Evolutionary conservation across 2,888 invertebrate species (phyloP).

Genomic region (Nemurella pictetii): DNA sequence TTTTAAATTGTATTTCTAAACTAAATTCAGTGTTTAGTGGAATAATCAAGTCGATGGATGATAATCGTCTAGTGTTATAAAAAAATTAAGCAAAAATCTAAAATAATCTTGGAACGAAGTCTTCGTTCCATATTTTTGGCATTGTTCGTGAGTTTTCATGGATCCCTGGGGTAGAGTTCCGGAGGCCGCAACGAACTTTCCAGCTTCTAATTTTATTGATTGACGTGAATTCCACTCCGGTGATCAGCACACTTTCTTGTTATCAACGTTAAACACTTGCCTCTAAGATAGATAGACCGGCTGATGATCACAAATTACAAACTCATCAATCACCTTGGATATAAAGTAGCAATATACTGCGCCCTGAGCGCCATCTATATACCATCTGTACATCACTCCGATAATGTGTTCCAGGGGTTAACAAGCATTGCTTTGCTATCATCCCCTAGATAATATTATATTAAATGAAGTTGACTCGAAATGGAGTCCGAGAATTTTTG

Average conservation of each 20-base stretch:
- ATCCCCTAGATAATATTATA: neutral
- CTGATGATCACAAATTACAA: slow-evolving; percentile 25
- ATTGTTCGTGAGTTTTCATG: too few relatives aligned
- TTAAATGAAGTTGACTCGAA: neutral
- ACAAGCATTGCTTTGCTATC: neutral
- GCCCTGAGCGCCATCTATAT: neutral
- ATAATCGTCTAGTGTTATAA: too few relatives aligned
- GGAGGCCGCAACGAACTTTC: neutral
- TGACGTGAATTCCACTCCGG: neutral
- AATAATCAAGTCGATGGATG: too few relatives aligned
- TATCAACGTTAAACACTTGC: slow-evolving; percentile 5
- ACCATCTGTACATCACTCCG: neutral
- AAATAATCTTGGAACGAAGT: too few relatives aligned
- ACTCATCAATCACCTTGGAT: slow-evolving; percentile 5
- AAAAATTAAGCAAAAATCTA: too few relatives aligned
- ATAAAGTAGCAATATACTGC: slow-evolving; percentile 2
- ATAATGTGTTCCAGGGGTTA: neutral
- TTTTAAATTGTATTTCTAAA: too few relatives aligned
- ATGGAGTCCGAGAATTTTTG: neutral
- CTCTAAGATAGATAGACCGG: neutral
- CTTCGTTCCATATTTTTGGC: too few relatives aligned
- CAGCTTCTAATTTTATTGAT: slow-evolving; percentile 5
- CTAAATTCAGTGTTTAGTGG: too few relatives aligned
- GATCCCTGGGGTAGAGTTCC: neutral
- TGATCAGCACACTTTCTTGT: slow-evolving; percentile 10